Conservation (phyloP, 92 coral and sea anemone species). For the Bergia puertoricense region DNA sequence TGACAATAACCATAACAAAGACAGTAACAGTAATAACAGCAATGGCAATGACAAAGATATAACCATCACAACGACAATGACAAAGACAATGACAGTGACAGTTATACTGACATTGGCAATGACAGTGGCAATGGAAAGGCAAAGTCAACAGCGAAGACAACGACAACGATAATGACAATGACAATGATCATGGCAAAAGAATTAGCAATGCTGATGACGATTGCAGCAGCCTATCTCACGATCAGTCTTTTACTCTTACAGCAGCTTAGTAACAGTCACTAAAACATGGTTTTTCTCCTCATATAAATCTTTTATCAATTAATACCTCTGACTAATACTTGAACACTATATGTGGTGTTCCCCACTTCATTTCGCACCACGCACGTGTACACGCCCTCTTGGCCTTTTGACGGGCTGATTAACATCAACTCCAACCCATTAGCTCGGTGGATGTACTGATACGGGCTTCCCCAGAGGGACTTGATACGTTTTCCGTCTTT, state of each 20-base stretch:
- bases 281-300: neutral
- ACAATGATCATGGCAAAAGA: too few species aligned
- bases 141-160: too few species aligned
- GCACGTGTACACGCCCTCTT: slow-evolving; percentile 29
- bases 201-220: neutral
- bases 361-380: slow-evolving; percentile 10
- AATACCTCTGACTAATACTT: slow-evolving; percentile 14
- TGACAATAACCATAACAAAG: neutral
- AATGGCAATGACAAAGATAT: too few species aligned
- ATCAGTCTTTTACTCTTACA: too few species aligned
- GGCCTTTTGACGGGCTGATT: neutral
- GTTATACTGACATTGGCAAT: neutral
- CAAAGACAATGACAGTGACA: neutral
- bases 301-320: neutral
- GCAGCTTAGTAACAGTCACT: neutral
- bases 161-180: neutral
- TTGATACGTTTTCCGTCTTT: slow-evolving; percentile 17
- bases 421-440: slow-evolving; percentile 14
- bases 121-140: neutral
- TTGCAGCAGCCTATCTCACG: neutral
- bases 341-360: neutral
- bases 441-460: neutral
- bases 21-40: too few species aligned
- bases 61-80: neutral
- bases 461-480: slow-evolving; percentile 16